These are phyloP conservation scores for Darevskia nairensis DNA, from an alignment of 2,797 vertebrate species.

Conservation along the genomic window DNA sequence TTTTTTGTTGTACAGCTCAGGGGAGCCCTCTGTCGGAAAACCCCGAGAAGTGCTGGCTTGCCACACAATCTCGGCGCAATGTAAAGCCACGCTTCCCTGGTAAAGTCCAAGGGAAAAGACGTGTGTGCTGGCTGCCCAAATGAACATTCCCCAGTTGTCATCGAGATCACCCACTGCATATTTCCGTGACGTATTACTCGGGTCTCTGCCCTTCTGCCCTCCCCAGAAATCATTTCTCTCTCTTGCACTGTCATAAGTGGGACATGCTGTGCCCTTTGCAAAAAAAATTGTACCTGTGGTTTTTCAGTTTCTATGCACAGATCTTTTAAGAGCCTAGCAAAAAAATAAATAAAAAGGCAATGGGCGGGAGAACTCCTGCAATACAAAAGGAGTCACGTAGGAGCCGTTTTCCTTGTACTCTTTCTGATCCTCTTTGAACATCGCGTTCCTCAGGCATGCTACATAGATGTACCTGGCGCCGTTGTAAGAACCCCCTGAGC, in stretches of 20 bases:
- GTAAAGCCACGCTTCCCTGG: neutral
- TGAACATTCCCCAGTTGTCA: neutral
- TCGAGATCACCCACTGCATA: neutral
- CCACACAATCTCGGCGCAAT: neutral
- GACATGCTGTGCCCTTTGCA: neutral
- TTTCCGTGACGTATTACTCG: conserved; percentile 30
- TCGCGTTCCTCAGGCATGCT: neutral
- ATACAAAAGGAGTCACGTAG: neutral
- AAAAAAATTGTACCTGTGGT: neutral
- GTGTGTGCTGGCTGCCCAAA: neutral
- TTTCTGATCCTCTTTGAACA: neutral
- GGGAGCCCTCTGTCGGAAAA: conserved; percentile 71
- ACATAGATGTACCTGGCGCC: neutral
- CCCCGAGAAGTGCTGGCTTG: conserved; percentile 26
- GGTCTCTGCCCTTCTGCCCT: neutral
- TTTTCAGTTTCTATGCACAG: neutral
- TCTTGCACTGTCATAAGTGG: neutral
- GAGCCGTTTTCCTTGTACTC: neutral
- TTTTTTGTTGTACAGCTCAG: conserved; percentile 37
- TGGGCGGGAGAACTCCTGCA: neutral
- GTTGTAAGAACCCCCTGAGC: neutral
- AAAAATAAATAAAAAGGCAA: neutral
- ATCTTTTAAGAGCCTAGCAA: neutral
- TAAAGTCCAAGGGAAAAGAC: neutral
- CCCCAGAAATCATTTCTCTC: neutral